Evolutionary conservation across 2,797 vertebrate species (phyloP), one percentile per base, ranked within the genome.

Genomic region (Cottoperca gobio): DNA sequence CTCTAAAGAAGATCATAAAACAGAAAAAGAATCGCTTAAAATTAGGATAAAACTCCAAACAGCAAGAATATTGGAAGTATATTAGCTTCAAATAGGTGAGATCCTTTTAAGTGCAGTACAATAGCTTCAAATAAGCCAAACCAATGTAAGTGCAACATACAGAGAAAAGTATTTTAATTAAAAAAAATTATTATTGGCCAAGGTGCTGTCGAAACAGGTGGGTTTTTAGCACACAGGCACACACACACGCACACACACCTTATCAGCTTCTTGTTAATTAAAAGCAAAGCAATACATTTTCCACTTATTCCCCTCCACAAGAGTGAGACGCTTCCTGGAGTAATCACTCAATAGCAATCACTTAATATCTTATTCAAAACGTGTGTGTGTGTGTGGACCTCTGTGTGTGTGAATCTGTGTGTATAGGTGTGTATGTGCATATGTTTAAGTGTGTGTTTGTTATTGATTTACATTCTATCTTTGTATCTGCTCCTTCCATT

Each of bases 231-330:
- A 45, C 70, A 49, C 33, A 33, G 50, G 61, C 59, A 43, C 23
- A 40, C 50, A 71, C 65, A 61, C 57, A 52, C 72, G 70, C 28
- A 46, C 37, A 12, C 59, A 65, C 59, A 78, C 68, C 70, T 74
- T 86, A 88, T 91, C 81, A 86, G 68, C 55, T 63, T 74, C 84
- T 85, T 72, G 53, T 84, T 88, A 88, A 91, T 91, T 88, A 87
- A 86, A 85, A 87, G 74, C 66, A 26, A 13, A 72, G 67, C 55
- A 60, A 59, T 79, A 78, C 1, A 73, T 78, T 84, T 71, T 71
- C 74, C 53, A 76, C 16, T 45, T 74, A 63, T 65, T 74, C 54
- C 68, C 52, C 68, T 82, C 74, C 57, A 77, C 50, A 77, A 66
- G 42, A 81, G 52, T 69, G 61, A 81, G 76, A 59, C 77, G 58